A percentile compares a stretch with the other conserved stretches of the same genome.
Evolutionary conservation across 2,888 invertebrate species (phyloP).

Genomic region (Trypoxylon attenuatum): DNA sequence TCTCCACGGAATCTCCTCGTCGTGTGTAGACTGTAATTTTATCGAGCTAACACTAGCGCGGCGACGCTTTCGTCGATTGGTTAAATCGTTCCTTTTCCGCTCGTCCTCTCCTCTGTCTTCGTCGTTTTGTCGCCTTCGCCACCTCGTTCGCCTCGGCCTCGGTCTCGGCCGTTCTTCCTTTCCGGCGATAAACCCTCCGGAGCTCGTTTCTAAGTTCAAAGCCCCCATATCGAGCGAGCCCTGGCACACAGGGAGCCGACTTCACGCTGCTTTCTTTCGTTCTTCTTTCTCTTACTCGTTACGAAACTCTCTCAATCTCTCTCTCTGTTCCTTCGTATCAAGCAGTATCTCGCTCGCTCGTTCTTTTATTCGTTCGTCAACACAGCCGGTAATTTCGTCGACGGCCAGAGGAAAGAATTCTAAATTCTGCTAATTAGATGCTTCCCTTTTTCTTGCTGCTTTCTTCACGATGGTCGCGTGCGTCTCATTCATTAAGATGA

Average conservation of each 20-base stretch:
- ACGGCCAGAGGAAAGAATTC: constrained; percentile 15
- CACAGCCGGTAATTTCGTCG: constrained; percentile 20
- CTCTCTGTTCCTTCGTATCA: no score
- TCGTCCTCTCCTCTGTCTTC: background rate
- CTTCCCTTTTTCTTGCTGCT: background rate
- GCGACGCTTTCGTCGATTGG: constrained; percentile 52
- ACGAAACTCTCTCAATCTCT: no score
- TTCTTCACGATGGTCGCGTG: background rate
- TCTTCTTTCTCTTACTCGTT: background rate
- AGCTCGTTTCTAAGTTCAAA: constrained; percentile 39
- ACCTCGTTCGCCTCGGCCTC: constrained; percentile 23
- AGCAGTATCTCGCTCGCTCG: no score
- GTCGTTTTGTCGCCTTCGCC: constrained; percentile 9
- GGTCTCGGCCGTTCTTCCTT: constrained; percentile 22
- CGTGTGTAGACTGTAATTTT: constrained; percentile 49
- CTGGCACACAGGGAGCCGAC: constrained; percentile 5
- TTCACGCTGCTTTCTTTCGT: background rate
- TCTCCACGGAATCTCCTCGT: constrained; percentile 30
- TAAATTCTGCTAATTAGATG: constrained; percentile 27
- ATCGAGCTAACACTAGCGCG: constrained; percentile 51
- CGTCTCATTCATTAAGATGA: background rate
- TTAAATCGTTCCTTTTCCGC: constrained; percentile 12
- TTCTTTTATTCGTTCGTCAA: constrained; percentile 20
- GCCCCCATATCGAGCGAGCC: constrained; percentile 40
- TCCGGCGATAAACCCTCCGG: constrained; percentile 30